These are phyloP conservation scores for Gila robusta DNA, from an alignment of 2,797 vertebrate species.

Conservation along the genomic window DNA sequence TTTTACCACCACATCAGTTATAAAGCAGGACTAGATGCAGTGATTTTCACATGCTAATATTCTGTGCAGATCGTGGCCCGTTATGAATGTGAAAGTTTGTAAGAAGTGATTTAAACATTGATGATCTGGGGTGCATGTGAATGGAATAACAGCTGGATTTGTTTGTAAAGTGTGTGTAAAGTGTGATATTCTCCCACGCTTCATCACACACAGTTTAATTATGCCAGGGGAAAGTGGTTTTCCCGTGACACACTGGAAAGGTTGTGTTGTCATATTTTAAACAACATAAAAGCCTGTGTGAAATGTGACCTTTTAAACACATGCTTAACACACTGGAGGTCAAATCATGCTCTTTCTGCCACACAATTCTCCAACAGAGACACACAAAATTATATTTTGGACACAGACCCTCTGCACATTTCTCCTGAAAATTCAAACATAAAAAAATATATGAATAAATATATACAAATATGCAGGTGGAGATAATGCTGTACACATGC, in stretches of 20 bases:
- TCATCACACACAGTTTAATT: constrained; percentile 8
- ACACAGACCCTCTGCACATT: background rate
- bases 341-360: background rate
- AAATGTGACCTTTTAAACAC: background rate
- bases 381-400: background rate
- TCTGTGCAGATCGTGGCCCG: background rate
- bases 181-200: background rate
- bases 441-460: too few relatives aligned
- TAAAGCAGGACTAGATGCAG: background rate
- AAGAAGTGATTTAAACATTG: too few relatives aligned
- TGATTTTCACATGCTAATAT: background rate
- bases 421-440: background rate
- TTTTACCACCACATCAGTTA: background rate
- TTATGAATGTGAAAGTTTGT: too few relatives aligned
- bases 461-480: too few relatives aligned
- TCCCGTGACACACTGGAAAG: background rate
- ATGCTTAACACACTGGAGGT: background rate
- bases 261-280: constrained; percentile 15
- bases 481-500: too few relatives aligned
- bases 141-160: background rate
- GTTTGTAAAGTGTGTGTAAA: background rate
- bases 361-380: background rate
- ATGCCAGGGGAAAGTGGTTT: background rate
- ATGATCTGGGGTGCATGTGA: too few relatives aligned
- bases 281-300: background rate